A percentile compares a stretch with the other conserved stretches of the same genome.
These are phyloP conservation scores for Triplophysa bombifrons DNA, from an alignment of 2,797 vertebrate species.

Conservation along the genomic window DNA sequence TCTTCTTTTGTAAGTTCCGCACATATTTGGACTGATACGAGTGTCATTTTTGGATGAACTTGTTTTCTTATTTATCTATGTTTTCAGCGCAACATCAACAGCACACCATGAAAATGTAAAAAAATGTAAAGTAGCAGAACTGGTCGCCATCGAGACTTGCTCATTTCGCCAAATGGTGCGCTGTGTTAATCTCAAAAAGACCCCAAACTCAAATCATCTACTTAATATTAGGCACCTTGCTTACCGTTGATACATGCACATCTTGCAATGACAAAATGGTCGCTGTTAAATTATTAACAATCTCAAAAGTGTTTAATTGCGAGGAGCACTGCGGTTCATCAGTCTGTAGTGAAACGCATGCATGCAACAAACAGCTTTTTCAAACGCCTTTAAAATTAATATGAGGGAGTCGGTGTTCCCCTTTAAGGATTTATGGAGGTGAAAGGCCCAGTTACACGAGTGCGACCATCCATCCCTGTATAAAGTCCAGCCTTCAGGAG, in stretches of 20 bases:
- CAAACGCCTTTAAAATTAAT: constrained; percentile 47
- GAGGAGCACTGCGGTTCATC: constrained; percentile 22
- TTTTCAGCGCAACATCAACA: no score
- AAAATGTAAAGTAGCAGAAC: neutral
- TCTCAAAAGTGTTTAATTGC: constrained; percentile 31
- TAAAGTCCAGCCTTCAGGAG: constrained; percentile 37
- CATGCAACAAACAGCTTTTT: constrained; percentile 21
- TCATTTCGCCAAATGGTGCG: neutral
- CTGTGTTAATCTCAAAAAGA: neutral
- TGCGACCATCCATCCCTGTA: constrained; percentile 34
- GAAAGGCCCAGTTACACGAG: constrained; percentile 48
- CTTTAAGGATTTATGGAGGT: constrained; percentile 14
- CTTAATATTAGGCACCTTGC: neutral
- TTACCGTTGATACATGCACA: constrained; percentile 3
- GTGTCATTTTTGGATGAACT: no score
- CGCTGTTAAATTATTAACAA: constrained; percentile 25
- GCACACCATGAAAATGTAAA: neutral
- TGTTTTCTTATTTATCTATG: no score
- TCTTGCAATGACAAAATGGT: neutral
- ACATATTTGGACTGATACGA: no score
- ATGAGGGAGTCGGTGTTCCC: constrained; percentile 19
- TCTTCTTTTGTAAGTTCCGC: no score
- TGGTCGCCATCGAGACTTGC: neutral
- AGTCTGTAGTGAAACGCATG: constrained; percentile 19
- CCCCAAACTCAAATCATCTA: constrained; percentile 6